Conservation (phyloP, 2,797 vertebrate species). For the Sebastes paucispinis region DNA sequence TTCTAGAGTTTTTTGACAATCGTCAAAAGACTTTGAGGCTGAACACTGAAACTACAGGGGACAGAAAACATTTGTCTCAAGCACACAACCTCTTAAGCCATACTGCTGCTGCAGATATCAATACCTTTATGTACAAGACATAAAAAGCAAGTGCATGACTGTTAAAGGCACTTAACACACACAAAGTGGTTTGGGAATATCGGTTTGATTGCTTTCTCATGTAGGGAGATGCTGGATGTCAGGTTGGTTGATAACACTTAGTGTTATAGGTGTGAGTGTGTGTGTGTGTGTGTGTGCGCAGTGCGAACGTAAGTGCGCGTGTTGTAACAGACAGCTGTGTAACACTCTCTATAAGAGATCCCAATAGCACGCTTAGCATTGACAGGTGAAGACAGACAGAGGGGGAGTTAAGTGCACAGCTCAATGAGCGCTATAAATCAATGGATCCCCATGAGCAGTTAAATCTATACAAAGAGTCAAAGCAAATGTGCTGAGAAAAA, state of each 20-base stretch:
- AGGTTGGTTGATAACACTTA: slow-evolving; percentile 6
- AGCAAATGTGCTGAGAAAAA: neutral
- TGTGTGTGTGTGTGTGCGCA: neutral
- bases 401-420: slow-evolving; percentile 17
- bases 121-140: slow-evolving; percentile 12
- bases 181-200: slow-evolving; percentile 32
- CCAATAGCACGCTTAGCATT: slow-evolving; percentile 32
- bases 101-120: slow-evolving; percentile 1
- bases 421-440: slow-evolving; percentile 46
- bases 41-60: neutral
- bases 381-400: slow-evolving; percentile 25
- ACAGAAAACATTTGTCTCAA: slow-evolving; percentile 54
- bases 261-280: neutral
- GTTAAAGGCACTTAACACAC: slow-evolving; percentile 30
- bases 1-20: neutral
- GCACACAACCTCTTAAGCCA: neutral
- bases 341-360: slow-evolving; percentile 25
- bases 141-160: slow-evolving; percentile 23
- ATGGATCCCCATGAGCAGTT: slow-evolving; percentile 21
- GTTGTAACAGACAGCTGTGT: slow-evolving; percentile 4
- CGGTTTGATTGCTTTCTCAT: slow-evolving; percentile 48
- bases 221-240: slow-evolving; percentile 13
- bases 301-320: neutral
- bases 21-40: neutral
- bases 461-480: neutral